Conservation (phyloP, 2,113 vertebrate genomes). For the Poeciliopsis turrubarensis region DNA sequence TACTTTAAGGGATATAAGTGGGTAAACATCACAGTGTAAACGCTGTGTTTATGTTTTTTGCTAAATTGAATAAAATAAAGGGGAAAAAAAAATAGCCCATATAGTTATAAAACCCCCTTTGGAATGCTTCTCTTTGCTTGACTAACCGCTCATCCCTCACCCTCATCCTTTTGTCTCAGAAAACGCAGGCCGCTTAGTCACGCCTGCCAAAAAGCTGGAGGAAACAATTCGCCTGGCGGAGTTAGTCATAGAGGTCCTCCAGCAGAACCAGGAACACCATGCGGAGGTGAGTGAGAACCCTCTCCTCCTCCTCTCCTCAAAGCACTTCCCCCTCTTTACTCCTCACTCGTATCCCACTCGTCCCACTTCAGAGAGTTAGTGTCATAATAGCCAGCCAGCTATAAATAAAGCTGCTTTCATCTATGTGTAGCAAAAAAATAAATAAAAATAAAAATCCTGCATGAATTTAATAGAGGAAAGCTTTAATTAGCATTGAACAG, state of each 20-base stretch:
- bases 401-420: slow-evolving; percentile 73
- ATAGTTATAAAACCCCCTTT: slow-evolving; percentile 54
- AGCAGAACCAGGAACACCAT: slow-evolving; percentile 98
- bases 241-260: slow-evolving; percentile 98
- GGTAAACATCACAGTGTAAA: slow-evolving; percentile 59
- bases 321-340: slow-evolving; percentile 48
- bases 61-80: slow-evolving; percentile 47
- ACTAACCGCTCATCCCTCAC: slow-evolving; percentile 80
- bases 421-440: slow-evolving; percentile 39
- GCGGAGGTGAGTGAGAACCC: slow-evolving; percentile 92
- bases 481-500: slow-evolving; percentile 61
- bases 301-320: slow-evolving; percentile 59
- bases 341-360: slow-evolving; percentile 67
- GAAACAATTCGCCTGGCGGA: slow-evolving; percentile 98
- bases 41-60: slow-evolving; percentile 54
- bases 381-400: slow-evolving; percentile 54
- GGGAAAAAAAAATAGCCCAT: slow-evolving; percentile 35
- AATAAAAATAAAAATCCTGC: slow-evolving; percentile 18
- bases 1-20: slow-evolving; percentile 35
- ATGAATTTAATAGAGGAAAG: slow-evolving; percentile 49
- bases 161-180: slow-evolving; percentile 96
- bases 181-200: slow-evolving; percentile 99
- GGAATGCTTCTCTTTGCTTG: slow-evolving; percentile 70
- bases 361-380: slow-evolving; percentile 58
- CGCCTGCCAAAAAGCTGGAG: slow-evolving; percentile 99